Conservation (phyloP, 1,140 invertebrate genomes). For the Drosophila triauraria region DNA sequence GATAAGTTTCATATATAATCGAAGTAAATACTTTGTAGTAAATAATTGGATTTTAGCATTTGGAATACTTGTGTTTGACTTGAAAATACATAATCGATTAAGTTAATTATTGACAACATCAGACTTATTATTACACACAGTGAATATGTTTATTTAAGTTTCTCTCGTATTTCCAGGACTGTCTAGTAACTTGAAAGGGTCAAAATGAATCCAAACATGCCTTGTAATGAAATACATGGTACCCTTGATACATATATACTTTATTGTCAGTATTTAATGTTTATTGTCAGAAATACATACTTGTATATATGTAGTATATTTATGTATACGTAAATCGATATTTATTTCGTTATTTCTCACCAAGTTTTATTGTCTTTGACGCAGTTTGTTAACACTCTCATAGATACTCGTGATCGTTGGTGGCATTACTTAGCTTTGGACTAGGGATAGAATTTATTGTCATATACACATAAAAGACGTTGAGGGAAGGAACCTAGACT, state of each 20-base stretch:
- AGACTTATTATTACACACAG: conserved; percentile 84
- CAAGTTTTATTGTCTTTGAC: conserved; percentile 77
- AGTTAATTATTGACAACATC: conserved; percentile 81
- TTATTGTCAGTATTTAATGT: conserved; percentile 21
- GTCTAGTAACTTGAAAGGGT: conserved; percentile 41
- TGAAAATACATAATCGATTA: conserved; percentile 56
- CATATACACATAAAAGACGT: conserved; percentile 38
- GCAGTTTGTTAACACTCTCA: conserved; percentile 61
- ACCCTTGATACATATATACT: neutral
- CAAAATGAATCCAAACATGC: conserved; percentile 39
- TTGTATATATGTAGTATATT: conserved; percentile 35
- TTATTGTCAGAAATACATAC: conserved; percentile 59
- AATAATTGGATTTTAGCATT: conserved; percentile 38
- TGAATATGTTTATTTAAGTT: conserved; percentile 62
- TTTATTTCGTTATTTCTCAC: conserved; percentile 33
- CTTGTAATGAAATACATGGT: conserved; percentile 24
- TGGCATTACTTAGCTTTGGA: conserved; percentile 25
- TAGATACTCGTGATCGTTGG: conserved; percentile 18
- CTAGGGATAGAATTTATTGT: conserved; percentile 34
- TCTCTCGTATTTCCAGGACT: conserved; percentile 22
- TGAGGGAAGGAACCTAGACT: conserved; percentile 11
- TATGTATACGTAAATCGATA: conserved; percentile 42
- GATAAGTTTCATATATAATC: conserved; percentile 53
- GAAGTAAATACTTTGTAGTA: conserved; percentile 59
- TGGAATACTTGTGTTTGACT: conserved; percentile 45